A percentile compares a stretch with the other conserved stretches of the same genome.
These are phyloP conservation scores for Dicyrtomina minuta DNA, from an alignment of 2,888 invertebrate genomes.

Conservation along the genomic window DNA sequence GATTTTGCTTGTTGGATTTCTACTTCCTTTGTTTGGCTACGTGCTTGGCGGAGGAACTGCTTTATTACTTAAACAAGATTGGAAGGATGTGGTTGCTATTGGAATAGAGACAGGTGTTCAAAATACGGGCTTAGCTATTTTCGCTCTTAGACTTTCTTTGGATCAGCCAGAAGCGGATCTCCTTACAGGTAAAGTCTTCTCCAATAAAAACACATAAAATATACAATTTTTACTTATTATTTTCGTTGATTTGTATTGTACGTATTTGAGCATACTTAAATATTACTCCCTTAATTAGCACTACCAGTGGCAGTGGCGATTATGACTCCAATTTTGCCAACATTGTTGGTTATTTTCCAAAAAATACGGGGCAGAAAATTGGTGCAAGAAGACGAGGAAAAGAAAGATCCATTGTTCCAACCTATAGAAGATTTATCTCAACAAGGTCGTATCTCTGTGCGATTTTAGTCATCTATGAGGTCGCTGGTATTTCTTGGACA, in stretches of 20 bases:
- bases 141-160: slow-evolving; percentile 77
- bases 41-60: slow-evolving; percentile 68
- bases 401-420: slow-evolving; percentile 40
- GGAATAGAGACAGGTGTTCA: slow-evolving; percentile 91
- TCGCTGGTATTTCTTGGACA: slow-evolving; percentile 22
- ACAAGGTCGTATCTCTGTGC: slow-evolving; percentile 25
- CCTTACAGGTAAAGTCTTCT: slow-evolving; percentile 68
- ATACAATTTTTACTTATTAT: not conserved
- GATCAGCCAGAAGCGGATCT: slow-evolving; percentile 84
- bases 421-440: slow-evolving; percentile 32
- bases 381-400: slow-evolving; percentile 31
- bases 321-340: slow-evolving; percentile 83
- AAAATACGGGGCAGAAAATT: slow-evolving; percentile 34
- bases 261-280: not conserved
- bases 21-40: slow-evolving; percentile 81
- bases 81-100: slow-evolving; percentile 77
- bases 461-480: slow-evolving; percentile 23
- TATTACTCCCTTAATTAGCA: slow-evolving; percentile 62
- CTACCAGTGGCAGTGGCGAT: slow-evolving; percentile 87
- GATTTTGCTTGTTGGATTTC: slow-evolving; percentile 77
- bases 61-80: slow-evolving; percentile 64
- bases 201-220: not conserved
- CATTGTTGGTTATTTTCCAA: slow-evolving; percentile 39
- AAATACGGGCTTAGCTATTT: slow-evolving; percentile 90
- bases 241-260: not conserved